These are phyloP conservation scores for Clarias gariepinus DNA, from an alignment of 2,113 vertebrate genomes.

Conservation along the genomic window DNA sequence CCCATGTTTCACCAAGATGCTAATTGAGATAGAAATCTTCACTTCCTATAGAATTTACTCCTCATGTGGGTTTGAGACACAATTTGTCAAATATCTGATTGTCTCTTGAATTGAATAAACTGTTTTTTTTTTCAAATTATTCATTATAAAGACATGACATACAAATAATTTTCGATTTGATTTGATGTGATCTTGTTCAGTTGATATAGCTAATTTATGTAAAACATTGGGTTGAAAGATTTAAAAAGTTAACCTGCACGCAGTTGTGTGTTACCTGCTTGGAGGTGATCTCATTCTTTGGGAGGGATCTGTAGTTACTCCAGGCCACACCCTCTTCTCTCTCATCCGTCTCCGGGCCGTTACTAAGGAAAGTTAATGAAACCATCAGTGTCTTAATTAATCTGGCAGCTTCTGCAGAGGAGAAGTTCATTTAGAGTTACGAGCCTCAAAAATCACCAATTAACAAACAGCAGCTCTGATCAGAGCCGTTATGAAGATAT, in stretches of 20 bases:
- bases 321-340: constrained; percentile 75
- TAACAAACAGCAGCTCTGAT: too few species aligned
- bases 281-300: constrained; percentile 65
- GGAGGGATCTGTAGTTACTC: constrained; percentile 79
- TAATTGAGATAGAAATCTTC: background rate
- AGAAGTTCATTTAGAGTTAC: too few species aligned
- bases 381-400: constrained; percentile 20
- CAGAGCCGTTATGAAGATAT: too few species aligned
- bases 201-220: background rate
- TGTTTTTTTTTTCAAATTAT: too few species aligned
- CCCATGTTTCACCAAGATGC: background rate
- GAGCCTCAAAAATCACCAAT: too few species aligned
- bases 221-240: background rate
- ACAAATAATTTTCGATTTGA: background rate
- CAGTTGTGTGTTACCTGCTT: constrained; percentile 67
- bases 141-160: background rate
- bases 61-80: background rate
- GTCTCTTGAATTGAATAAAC: too few species aligned
- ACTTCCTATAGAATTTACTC: background rate
- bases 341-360: constrained; percentile 68
- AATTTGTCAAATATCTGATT: background rate
- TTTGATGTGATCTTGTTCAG: background rate
- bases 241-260: background rate
- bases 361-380: constrained; percentile 64
- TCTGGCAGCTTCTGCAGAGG: background rate